These are phyloP conservation scores for Orussus abietinus DNA, from an alignment of 1,140 invertebrate species.

Conservation along the genomic window DNA sequence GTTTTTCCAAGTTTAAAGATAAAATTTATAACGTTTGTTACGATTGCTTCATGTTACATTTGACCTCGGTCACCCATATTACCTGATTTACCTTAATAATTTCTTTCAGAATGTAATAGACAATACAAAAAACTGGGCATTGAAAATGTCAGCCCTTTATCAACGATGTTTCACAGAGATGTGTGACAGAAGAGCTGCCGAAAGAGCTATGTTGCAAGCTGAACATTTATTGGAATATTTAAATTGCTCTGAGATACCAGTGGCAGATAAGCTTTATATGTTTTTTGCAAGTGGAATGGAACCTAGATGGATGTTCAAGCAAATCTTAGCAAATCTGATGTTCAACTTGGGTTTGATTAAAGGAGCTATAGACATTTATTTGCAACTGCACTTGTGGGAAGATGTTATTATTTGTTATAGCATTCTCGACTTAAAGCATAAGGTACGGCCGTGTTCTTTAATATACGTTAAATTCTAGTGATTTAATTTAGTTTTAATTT, in stretches of 20 bases:
- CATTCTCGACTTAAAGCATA: slow-evolving; percentile 74
- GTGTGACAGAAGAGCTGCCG: slow-evolving; percentile 72
- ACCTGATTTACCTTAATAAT: slow-evolving; percentile 15
- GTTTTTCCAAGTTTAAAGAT: too few species aligned
- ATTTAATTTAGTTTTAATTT: not conserved
- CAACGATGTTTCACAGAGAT: slow-evolving; percentile 75
- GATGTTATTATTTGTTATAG: slow-evolving; percentile 90
- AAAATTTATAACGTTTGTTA: too few species aligned
- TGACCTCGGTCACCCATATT: too few species aligned
- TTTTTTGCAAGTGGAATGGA: slow-evolving; percentile 66
- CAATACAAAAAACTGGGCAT: slow-evolving; percentile 62
- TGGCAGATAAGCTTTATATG: slow-evolving; percentile 51
- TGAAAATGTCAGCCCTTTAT: slow-evolving; percentile 66
- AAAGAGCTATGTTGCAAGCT: slow-evolving; percentile 81
- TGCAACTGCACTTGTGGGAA: slow-evolving; percentile 83
- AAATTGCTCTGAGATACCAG: slow-evolving; percentile 42
- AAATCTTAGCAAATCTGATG: slow-evolving; percentile 74
- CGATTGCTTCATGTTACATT: too few species aligned
- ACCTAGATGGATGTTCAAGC: slow-evolving; percentile 71
- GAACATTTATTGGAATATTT: slow-evolving; percentile 71
- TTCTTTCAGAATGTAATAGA: slow-evolving; percentile 38
- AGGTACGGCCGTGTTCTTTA: slow-evolving; percentile 53
- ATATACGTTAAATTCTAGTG: slow-evolving; percentile 5
- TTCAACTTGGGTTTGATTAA: slow-evolving; percentile 78
- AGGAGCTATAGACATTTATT: slow-evolving; percentile 81